Conservation (phyloP, 2,797 vertebrate species). For the Cirrhinus molitorella region DNA sequence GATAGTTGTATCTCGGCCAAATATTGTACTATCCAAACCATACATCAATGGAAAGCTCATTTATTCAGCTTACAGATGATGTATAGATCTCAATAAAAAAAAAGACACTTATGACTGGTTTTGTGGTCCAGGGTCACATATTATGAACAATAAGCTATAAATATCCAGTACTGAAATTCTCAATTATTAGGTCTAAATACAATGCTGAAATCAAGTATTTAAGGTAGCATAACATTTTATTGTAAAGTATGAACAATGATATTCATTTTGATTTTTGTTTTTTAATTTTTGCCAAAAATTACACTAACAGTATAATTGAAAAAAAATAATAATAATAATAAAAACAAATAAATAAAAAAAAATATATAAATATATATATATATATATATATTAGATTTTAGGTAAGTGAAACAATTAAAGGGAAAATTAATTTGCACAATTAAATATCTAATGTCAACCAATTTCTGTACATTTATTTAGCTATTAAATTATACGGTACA, state of each 20-base stretch:
- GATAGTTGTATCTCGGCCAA: no score
- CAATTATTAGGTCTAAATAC: not conserved
- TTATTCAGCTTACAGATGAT: no score
- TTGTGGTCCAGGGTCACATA: no score
- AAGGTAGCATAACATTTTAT: not conserved
- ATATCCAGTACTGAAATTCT: not conserved
- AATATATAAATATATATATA: not conserved
- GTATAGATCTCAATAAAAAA: no score
- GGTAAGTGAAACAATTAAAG: no score
- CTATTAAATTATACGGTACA: not conserved
- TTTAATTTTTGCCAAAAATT: not conserved
- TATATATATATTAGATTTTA: not conserved
- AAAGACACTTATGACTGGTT: no score
- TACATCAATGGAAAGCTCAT: no score
- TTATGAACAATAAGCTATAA: not conserved
- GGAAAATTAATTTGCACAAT: no score
- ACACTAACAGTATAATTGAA: not conserved
- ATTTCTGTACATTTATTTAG: not conserved
- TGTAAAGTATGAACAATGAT: not conserved
- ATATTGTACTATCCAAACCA: no score
- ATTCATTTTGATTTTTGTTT: not conserved
- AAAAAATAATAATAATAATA: no score
- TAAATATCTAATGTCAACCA: not conserved
- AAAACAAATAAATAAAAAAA: no score
- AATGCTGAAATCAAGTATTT: not conserved